These are phyloP conservation scores for Mallotus villosus DNA, from an alignment of 2,797 vertebrate genomes.

Conservation along the genomic window DNA sequence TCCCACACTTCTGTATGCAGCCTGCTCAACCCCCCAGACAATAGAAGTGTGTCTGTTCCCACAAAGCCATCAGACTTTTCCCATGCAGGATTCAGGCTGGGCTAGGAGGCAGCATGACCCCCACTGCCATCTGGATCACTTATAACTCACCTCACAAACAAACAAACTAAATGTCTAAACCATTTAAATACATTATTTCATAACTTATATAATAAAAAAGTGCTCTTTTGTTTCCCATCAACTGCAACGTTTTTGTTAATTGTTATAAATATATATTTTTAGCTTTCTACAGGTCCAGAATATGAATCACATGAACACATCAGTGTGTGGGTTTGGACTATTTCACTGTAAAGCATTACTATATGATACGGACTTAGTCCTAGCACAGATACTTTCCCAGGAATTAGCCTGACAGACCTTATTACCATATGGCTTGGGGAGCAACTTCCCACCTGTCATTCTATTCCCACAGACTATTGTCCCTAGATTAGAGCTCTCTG, in stretches of 20 bases:
- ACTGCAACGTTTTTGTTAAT: too few relatives aligned
- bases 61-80: conserved; percentile 54
- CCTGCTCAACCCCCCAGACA: conserved; percentile 62
- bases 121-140: conserved; percentile 58
- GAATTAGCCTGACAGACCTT: conserved; percentile 48
- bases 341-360: too few relatives aligned
- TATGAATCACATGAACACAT: too few relatives aligned
- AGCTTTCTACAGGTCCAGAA: too few relatives aligned
- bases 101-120: conserved; percentile 27
- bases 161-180: background rate
- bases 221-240: too few relatives aligned
- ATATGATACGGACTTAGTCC: too few relatives aligned
- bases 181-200: too few relatives aligned
- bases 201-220: too few relatives aligned
- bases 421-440: conserved; percentile 52
- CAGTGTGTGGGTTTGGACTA: too few relatives aligned
- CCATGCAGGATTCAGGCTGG: conserved; percentile 39
- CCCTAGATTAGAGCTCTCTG: conserved; percentile 36
- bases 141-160: conserved; percentile 21
- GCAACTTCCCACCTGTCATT: conserved; percentile 73
- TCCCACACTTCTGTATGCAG: conserved; percentile 77
- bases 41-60: conserved; percentile 73
- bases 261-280: too few relatives aligned
- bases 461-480: conserved; percentile 64
- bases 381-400: conserved; percentile 59